Conservation (phyloP, 2,888 invertebrate genomes). For the Leptinotarsa juncta region DNA sequence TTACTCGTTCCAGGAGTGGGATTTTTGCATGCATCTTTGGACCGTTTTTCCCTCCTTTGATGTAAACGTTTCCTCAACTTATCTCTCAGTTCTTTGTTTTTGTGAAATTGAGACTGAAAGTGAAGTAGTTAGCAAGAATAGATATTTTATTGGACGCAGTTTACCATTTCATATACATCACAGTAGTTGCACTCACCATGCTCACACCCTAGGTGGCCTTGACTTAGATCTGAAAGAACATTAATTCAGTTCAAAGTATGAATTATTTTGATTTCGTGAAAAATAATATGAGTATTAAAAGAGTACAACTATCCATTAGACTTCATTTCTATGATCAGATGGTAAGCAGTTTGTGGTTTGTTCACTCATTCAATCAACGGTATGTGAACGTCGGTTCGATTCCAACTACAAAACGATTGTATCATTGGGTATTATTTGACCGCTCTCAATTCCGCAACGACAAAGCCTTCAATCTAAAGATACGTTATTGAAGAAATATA, state of each 20-base stretch:
- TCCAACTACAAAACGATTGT: too few relatives aligned
- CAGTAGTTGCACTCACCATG: conserved; percentile 63
- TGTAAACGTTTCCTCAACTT: conserved; percentile 60
- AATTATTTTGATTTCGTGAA: too few relatives aligned
- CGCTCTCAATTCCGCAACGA: too few relatives aligned
- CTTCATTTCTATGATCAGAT: not conserved
- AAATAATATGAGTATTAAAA: too few relatives aligned
- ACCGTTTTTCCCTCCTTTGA: conserved; percentile 54
- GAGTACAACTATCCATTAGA: not conserved
- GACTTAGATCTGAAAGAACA: conserved; percentile 34
- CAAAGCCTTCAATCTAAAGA: too few relatives aligned
- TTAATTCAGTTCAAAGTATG: not conserved
- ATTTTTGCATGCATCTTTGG: conserved; percentile 47
- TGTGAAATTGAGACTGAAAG: conserved; percentile 43
- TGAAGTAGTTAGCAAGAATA: not conserved
- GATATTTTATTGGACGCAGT: conserved; percentile 2
- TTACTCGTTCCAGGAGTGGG: conserved; percentile 26
- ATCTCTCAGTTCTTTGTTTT: conserved; percentile 61
- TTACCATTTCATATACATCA: conserved; percentile 62
- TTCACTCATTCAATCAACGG: not conserved
- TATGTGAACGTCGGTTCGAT: too few relatives aligned
- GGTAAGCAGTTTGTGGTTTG: not conserved
- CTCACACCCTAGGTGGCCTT: conserved; percentile 39
- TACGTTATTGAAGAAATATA: too few relatives aligned
- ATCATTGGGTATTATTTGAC: too few relatives aligned